Base-by-base conservation (phyloP, 2,888 invertebrate species). In the Cerastoderma edule region DNA sequence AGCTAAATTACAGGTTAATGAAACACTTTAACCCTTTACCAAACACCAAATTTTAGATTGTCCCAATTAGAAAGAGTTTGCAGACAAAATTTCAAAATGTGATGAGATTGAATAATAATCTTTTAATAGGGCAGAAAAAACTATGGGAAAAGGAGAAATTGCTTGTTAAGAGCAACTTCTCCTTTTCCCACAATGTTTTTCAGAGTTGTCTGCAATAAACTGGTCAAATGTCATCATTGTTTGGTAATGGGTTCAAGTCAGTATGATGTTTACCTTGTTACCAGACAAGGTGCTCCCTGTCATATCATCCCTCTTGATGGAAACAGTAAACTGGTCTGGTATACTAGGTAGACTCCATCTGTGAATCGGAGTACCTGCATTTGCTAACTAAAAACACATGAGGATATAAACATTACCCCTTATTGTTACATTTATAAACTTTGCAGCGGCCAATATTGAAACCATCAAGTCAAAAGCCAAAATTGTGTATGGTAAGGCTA, bases 261-360 rank as follows among this genome's bases (percentile, higher is more conserved):
- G 13, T 27, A 28, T 5, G 6, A 33, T 60, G 8, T 10, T 46
- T 74, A 89, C 90, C 87, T 91, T 91, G 66, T 91, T 91, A 35
- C 91, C 91, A 46, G 89, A 87, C 22, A 90, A 66, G 0, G 88
- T 85, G 67, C 88, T 85, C 5, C 91, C 91, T 8, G 88, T 90
- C 84, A 89, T 83, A 44, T 91, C 91, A 81, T 90, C 90, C 69
- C 91, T 76, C 75, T 90, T 91, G 8, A 91, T 88, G 28, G 80
- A 84, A 24, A 91, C 66, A 32, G 78, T 63, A 48, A 88, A 85
- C 13, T 72, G 67, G 5, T 74, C 65, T 13, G 91, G 87, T n/a
- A 89, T 44, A 56, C 84, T 87, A 16, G 85, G 85, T 2, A 89
- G 39, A n/a, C 75, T 73, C 90, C 90, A 91, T 50, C 63, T 50